Conservation (phyloP, 2,113 vertebrate species). For the Nipponia nippon region DNA sequence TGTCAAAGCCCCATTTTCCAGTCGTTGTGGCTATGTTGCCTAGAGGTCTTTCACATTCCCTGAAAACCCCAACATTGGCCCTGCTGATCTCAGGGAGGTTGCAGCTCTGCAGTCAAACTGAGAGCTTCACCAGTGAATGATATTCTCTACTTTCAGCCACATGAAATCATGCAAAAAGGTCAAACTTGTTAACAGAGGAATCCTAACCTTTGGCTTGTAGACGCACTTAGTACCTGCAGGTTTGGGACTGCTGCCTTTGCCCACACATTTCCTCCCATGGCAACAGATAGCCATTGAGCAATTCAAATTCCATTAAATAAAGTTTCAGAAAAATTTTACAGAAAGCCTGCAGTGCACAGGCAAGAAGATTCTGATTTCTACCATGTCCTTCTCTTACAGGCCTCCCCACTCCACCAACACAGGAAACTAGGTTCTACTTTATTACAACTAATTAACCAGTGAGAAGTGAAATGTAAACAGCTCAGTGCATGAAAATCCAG, state of each 20-base stretch:
- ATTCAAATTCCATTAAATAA: not conserved
- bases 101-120: not conserved
- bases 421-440: not conserved
- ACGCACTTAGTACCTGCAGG: not conserved
- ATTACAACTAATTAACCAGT: not conserved
- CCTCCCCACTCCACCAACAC: not conserved
- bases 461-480: not conserved
- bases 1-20: not conserved
- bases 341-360: not conserved
- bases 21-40: not conserved
- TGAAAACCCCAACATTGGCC: not conserved
- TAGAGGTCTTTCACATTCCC: not conserved
- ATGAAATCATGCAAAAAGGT: not conserved
- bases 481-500: not conserved
- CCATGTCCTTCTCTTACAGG: not conserved
- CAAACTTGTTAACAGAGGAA: not conserved
- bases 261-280: not conserved
- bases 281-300: not conserved
- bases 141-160: not conserved
- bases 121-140: not conserved
- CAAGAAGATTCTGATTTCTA: not conserved
- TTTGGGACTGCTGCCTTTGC: not conserved
- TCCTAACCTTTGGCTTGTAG: not conserved
- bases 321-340: not conserved
- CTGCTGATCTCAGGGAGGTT: not conserved